Base-by-base conservation (phyloP, 2,797 vertebrate genomes). In the Bradypus variegatus region DNA sequence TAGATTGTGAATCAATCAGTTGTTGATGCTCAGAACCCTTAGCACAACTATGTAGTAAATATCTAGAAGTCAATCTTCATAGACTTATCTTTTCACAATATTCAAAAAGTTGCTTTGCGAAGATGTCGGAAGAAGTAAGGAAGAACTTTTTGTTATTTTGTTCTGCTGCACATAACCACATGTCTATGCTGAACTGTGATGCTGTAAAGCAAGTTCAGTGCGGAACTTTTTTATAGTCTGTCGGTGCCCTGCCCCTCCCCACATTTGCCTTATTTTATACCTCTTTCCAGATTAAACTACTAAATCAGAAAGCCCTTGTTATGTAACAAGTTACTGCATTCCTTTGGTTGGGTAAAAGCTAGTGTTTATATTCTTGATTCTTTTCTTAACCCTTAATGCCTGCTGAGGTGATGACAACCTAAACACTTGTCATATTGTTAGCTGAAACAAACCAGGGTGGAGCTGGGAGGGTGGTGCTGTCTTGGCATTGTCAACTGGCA, bases 401-500 rank as follows among this genome's bases (percentile, higher is more conserved):
- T 97, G 93, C 96, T 96, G 96, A 96, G 94, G 95, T 96, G 94
- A 81, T 96, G 94, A 94, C 88, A 93, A 96, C 95, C 95, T 97
- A 96, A 93, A 89, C 95, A 94, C 94, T 96, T 95, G 94, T 95
- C 93, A 73, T 93, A 93, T 93, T 96, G 93, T 96, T 92, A 93
- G 95, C 90, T 93, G 70, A n/a, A 88, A 50, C 55, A 88, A 89
- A 94, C 16, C 90, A 95, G 94, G 94, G 87, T 93, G 78, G 94
- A 95, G 94, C 92, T 95, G 96, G 96, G 76, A 62, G 38, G 3
- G 58, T 18, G 38, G 95, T 95, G 95, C 94, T 94, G 95, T 94
- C 95, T 94, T 96, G 92, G 94, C 94, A 92, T 97, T 97, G 96
- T 97, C 97, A 97, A 97, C 97, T 97, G 97, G 97, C 97, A 97